Base-by-base conservation (phyloP, 2,888 invertebrate species). In the Volucella inanis region DNA sequence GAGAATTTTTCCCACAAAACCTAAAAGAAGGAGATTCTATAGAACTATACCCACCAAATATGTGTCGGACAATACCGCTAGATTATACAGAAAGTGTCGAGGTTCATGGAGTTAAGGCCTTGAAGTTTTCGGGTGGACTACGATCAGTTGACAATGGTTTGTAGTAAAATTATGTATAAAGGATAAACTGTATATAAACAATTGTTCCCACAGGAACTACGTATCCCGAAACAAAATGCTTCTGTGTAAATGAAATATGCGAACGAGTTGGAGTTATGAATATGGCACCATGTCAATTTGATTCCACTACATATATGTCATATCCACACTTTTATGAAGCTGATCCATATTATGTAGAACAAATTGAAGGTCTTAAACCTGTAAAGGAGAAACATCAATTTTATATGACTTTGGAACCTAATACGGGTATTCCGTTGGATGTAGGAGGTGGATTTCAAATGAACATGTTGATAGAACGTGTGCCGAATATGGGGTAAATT, bases 291-390 rank as follows among this genome's bases (percentile, higher is more conserved):
- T 97, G 97, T 87, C 93, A 95, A 61, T 95, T 92, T 88, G 96
- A 96, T 11, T 95, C 97, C 0, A 97, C 98, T 0, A 94, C 95
- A 0, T 96, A 96, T 90, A 94, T 96, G 85, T 96, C 97, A 0
- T 94, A 96, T 87, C 98, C 98, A 0, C 97, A 98, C 92, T 98
- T 97, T 92, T 93, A 95, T 89, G 93, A 95, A 89, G 97, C 94
- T 0, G 97, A 97, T 92, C 94, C 95, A 0, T 93, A 92, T 78
- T 95, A 96, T 77, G 88, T 93, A 39, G 93, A 95, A 6, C 92
- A 92, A 15, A 93, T 98, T 1, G 93, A 93, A 0, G 98, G 98
- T 0, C 89, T 98, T 89, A 89, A 92, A 1, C 96, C 97, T 0
- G 93, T 95, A 14, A 93, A 94, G 3, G 93, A 94, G 0, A 93